Percentiles rank a stretch among this genome's conserved stretches.
Conservation (phyloP, 1,140 invertebrate genomes). For the Drosophila melanica region DNA sequence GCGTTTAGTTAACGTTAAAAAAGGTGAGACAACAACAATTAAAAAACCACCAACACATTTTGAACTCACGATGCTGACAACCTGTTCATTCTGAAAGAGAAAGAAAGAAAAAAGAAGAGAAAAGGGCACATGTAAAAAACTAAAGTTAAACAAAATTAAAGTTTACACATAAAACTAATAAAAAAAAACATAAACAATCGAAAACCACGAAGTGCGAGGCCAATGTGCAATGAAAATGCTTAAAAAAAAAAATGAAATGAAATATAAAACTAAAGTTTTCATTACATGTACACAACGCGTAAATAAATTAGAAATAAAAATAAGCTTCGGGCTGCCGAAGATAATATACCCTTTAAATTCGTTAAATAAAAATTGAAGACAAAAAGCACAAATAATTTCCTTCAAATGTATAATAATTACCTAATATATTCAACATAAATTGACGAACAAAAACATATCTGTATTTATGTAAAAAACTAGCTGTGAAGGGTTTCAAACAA, state of each 20-base stretch:
- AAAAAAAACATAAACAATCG: slow-evolving; percentile 33
- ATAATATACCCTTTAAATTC: neutral
- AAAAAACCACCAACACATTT: slow-evolving; percentile 49
- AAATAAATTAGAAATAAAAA: slow-evolving; percentile 8
- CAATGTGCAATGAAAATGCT: neutral
- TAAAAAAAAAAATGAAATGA: slow-evolving; percentile 8
- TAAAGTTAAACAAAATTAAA: slow-evolving; percentile 48
- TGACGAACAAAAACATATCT: too few species aligned
- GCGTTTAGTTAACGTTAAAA: slow-evolving; percentile 29
- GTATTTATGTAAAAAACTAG: too few species aligned
- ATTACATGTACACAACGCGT: neutral
- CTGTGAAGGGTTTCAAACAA: too few species aligned
- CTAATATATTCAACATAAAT: too few species aligned
- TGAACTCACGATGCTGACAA: slow-evolving; percentile 83
- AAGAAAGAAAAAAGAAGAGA: slow-evolving; percentile 68
- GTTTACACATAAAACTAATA: slow-evolving; percentile 35
- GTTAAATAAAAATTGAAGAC: too few species aligned
- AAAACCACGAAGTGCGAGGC: slow-evolving; percentile 12
- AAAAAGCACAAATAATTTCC: neutral
- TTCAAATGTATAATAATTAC: too few species aligned
- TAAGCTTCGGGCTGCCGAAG: neutral
- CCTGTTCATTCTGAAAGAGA: slow-evolving; percentile 83
- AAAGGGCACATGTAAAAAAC: slow-evolving; percentile 71
- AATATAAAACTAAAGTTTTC: slow-evolving; percentile 7
- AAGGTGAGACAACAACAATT: slow-evolving; percentile 42